Conservation (phyloP, 2,113 vertebrate species). For the Climacteris rufus region DNA sequence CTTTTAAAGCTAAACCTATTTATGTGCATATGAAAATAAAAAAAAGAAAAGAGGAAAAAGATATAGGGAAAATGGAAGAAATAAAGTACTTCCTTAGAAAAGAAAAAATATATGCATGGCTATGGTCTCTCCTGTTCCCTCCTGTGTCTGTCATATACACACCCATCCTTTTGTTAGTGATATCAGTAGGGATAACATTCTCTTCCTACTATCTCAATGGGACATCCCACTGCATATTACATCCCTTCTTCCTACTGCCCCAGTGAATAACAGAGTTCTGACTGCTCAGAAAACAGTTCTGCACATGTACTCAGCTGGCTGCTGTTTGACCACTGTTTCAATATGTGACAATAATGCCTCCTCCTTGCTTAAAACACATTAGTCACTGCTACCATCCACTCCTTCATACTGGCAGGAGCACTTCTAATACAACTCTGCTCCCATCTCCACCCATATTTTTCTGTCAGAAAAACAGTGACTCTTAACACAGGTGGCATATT, state of each 20-base stretch:
- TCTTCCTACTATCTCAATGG: rapidly evolving
- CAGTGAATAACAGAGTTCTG: background rate
- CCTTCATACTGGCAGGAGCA: background rate
- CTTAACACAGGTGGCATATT: background rate
- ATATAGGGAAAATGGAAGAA: background rate
- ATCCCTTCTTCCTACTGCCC: background rate
- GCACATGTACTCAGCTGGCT: background rate
- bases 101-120: background rate
- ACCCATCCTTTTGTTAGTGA: background rate
- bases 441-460: too few species aligned
- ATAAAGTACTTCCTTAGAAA: background rate
- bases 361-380: background rate
- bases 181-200: background rate
- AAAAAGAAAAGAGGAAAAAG: rapidly evolving
- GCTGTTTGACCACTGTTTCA: background rate
- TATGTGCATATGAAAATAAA: rapidly evolving
- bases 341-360: background rate
- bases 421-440: background rate
- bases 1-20: background rate
- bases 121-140: background rate
- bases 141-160: background rate
- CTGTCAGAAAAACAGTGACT: background rate
- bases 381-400: background rate
- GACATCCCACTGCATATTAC: background rate
- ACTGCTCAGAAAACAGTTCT: background rate